Evolutionary conservation across 1,140 invertebrate species (phyloP).

Genomic region (Lethrus apterus): DNA sequence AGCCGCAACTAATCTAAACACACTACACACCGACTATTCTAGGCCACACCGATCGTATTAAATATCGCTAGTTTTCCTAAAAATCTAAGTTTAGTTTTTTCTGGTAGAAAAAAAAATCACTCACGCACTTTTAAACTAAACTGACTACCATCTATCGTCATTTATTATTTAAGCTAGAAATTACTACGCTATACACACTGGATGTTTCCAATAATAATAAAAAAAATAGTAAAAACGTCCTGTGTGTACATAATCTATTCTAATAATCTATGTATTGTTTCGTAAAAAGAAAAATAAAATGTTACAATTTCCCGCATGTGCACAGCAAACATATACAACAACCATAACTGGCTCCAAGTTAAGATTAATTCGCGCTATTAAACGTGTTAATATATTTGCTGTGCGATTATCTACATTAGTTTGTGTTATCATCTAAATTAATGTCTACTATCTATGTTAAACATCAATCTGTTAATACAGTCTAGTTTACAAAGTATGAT

Average conservation of each 20-base stretch:
- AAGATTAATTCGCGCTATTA: no score
- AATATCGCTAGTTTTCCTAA: not conserved
- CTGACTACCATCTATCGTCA: no score
- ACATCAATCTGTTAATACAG: slow-evolving; percentile 27
- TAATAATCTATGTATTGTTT: not conserved
- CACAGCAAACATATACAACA: not conserved
- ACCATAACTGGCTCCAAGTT: not conserved
- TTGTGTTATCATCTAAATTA: slow-evolving; percentile 4
- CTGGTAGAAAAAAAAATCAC: not conserved
- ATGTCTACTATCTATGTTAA: slow-evolving; percentile 29
- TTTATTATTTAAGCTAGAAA: no score
- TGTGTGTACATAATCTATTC: no score
- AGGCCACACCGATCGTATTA: not conserved
- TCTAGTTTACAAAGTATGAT: slow-evolving; percentile 19
- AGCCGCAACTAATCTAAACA: slow-evolving; percentile 1
- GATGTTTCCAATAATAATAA: no score
- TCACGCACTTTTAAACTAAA: not conserved
- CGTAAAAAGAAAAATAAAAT: not conserved
- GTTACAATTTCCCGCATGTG: not conserved
- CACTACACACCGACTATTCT: slow-evolving; percentile 15
- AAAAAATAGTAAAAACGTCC: not conserved
- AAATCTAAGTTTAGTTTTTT: slow-evolving; percentile 1
- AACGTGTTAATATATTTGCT: slow-evolving; percentile 7
- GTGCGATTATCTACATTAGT: not conserved
- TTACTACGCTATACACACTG: no score